Evolutionary conservation across 2,888 invertebrate genomes (phyloP), one percentile per base, ranked within the genome.

Genomic region (Scaptomyza parva): DNA sequence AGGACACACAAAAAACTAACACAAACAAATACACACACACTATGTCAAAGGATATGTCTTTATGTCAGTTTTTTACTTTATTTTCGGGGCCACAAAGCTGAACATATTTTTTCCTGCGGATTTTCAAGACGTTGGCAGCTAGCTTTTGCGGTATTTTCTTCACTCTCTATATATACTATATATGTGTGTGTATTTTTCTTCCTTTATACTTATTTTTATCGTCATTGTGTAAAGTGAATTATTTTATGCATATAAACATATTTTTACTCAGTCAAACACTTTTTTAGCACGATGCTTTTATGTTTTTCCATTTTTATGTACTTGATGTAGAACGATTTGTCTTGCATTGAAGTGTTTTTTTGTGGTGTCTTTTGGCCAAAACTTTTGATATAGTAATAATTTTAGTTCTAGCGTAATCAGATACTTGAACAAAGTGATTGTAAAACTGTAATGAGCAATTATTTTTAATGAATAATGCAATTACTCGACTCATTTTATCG

Each of bases 401-500:
- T 28, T n/a, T 11, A 12, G 47, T 11, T 24, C n/a, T 37, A 20
- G 0, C 17, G 8, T 35, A n/a, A 33, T 35, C 35, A 33, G 30
- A 30, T 8, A 18, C 9, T 9, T 28, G 28, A 28, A n/a, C n/a
- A n/a, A 8, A 2, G 12, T 9, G 11, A 22, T 20, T 18, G 4
- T 8, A n/a, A 28, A 37, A 35, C 48, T 17, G 39, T 67, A 65
- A 70, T 61, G 64, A 58, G 65, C 47, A 60, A 71, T 62, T 75
- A 62, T 51, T 66, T 70, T 70, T 39, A 68, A 61, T 70, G 60
- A 53, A 60, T 61, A 76, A 73, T 65, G 65, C 70, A 73, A 78
- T 79, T 70, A 70, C 79, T 47, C 54, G 45, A 47, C 40, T 35
- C 37, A 47, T 51, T 59, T 67, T 54, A 54, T 57, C 59, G 35